Percentiles rank a stretch among this genome's conserved stretches.
These are phyloP conservation scores for Halocaridina rubra DNA, from an alignment of 2,888 invertebrate genomes.

Conservation along the genomic window DNA sequence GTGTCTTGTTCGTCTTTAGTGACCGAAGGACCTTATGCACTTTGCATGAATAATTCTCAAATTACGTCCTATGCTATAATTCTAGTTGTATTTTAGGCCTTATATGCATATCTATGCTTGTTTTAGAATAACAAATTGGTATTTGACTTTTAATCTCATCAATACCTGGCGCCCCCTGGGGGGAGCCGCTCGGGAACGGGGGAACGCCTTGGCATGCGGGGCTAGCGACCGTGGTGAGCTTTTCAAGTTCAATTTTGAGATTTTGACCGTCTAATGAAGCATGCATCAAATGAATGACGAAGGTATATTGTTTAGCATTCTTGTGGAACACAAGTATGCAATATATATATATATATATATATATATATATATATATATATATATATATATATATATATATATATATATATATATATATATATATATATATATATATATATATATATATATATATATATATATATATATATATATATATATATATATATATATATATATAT, in stretches of 20 bases:
- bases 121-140: too few relatives aligned
- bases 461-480: constrained; percentile 28
- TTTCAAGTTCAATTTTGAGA: too few relatives aligned
- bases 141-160: too few relatives aligned
- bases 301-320: neutral
- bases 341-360: constrained; percentile 22
- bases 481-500: constrained; percentile 23
- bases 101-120: too few relatives aligned
- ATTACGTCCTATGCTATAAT: too few relatives aligned
- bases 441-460: constrained; percentile 34
- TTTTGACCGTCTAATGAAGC: constrained; percentile 31
- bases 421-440: constrained; percentile 31
- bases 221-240: neutral
- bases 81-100: too few relatives aligned
- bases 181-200: neutral
- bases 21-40: too few relatives aligned
- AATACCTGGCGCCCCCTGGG: too few relatives aligned
- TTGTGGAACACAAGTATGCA: neutral
- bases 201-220: neutral
- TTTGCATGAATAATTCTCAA: too few relatives aligned
- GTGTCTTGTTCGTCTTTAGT: too few relatives aligned
- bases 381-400: constrained; percentile 46
- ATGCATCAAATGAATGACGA: neutral
- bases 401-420: constrained; percentile 64
- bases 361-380: constrained; percentile 30